Percentiles rank a stretch among this genome's conserved stretches.
Conservation (phyloP, 2,113 vertebrate species). For the Ploceus nigricollis region DNA sequence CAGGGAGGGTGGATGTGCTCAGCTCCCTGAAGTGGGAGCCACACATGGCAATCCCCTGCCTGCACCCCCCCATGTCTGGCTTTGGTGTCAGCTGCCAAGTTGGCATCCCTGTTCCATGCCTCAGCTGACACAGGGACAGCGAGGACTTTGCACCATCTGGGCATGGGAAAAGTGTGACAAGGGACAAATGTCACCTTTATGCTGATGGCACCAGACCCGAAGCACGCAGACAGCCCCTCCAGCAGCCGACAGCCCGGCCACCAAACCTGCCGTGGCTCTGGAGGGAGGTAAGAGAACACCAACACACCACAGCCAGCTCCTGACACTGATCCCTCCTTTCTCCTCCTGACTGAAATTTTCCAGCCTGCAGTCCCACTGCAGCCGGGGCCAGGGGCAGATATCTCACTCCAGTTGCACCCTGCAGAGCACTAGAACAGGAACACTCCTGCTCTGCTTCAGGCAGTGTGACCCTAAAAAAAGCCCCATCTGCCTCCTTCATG, state of each 20-base stretch:
- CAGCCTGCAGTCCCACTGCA: fast-evolving
- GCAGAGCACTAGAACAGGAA: not conserved
- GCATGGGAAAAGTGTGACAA: not conserved
- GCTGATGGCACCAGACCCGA: not conserved
- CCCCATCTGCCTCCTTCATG: not conserved
- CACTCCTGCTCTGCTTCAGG: not conserved
- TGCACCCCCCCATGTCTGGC: fast-evolving
- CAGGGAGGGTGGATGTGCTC: not conserved
- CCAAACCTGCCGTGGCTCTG: fast-evolving
- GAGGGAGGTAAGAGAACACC: not conserved
- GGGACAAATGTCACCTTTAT: not conserved
- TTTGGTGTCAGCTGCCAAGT: fast-evolving
- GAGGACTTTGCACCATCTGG: conserved; percentile 22
- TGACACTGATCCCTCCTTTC: not conserved
- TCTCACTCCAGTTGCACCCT: not conserved
- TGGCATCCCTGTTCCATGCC: not conserved
- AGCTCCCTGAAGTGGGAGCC: not conserved
- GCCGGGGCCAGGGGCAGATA: not conserved
- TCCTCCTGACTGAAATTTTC: not conserved
- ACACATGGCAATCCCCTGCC: not conserved
- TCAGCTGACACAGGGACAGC: conserved; percentile 11
- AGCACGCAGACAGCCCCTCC: not conserved
- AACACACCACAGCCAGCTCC: fast-evolving
- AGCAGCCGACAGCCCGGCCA: no score
- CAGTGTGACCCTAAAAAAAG: not conserved